Evolutionary conservation across 2,113 vertebrate genomes (phyloP), one percentile per base, ranked within the genome.

Genomic region (Chinchilla lanigera): DNA sequence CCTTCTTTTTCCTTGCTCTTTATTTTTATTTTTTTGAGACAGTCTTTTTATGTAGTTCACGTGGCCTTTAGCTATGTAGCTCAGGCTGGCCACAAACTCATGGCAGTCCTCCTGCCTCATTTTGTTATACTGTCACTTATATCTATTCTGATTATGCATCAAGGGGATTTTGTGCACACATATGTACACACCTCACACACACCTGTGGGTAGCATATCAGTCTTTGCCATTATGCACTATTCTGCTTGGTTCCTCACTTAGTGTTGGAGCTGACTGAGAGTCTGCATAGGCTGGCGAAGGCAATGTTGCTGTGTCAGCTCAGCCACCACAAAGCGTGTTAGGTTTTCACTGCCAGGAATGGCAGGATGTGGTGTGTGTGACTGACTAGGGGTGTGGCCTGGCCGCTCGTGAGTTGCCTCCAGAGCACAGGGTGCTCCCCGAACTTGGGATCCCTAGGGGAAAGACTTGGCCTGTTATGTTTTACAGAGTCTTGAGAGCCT

Each of bases 361-460:
- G 97, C 98, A 98, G 98, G 97, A 94, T 97, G 96, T 92, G 78
- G 96, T 97, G 98, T 98, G 98, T 98, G 98, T 99, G 99, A 99
- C 99, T 99, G 99, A 99, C 99, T 99, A 99, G 98, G 98, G 98
- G 98, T 99, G 99, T 99, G 99, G 99, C 99, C 98, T 99, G 98
- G 98, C 98, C 97, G 98, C 97, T 19, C 50, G 52, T 82, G 35
- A 6, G 50, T 98, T 97, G 97, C 98, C 99, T 98, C 98, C 97
- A 98, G 97, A 98, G 97, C 97, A 98, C 98, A 98, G 98, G 98
- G 33, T 38, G 35, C 98, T 98, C 98, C 97, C 97, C 97, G 94
- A 94, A 97, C 98, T 97, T 98, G 98, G 98, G 98, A 98, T 98
- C 95, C 97, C 73, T 98, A 98, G 98, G 97, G 97, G 98, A 98